Base-by-base conservation (phyloP, 1,140 invertebrate species). In the Ephestia elutella region DNA sequence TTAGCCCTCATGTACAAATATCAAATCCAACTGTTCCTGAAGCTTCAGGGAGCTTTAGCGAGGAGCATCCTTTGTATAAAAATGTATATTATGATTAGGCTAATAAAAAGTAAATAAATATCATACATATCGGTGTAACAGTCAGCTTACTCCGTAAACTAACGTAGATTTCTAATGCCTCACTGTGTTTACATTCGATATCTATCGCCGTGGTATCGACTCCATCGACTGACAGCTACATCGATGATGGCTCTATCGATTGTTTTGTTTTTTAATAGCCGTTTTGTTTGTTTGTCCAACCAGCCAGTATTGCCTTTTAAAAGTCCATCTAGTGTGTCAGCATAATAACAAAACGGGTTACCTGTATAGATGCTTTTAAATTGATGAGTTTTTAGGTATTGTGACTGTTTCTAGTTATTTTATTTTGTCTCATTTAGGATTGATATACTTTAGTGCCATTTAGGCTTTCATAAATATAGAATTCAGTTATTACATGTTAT, bases 191-290 rank as follows among this genome's bases (percentile, higher is more conserved):
- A 44, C 38, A 44, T 44, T 44, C 38, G 38, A 44, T 44, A 44
- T 44, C 38, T n/a, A 44, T 44, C 38, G 30, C 8, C 15, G 38
- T 15, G 38, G 38, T 17, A 44, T 44, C 38, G 38, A 44, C 15
- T 44, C 38, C 38, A 32, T 32, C 38, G 32, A 15, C 38, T 44
- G 38, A 44, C 38, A 44, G 38, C 38, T 44, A 44, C 38, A 44
- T n/a, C 38, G 13, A 44, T 44, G 38, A 44, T 44, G 38, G 38
- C 38, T 44, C 38, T 10, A 44, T 44, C 38, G 38, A 44, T 44
- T 44, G 38, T 44, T 44, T 44, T 44, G 5, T 44, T 44, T 35
- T 44, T 44, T 44, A 44, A 44, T 44, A 44, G 38, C 38, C 38
- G 38, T 44, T 44, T 17, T 44, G 38, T 44, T 44, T 44, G 38